Evolutionary conservation across 2,797 vertebrate genomes (phyloP).

Genomic region (Gallinago stenura): DNA sequence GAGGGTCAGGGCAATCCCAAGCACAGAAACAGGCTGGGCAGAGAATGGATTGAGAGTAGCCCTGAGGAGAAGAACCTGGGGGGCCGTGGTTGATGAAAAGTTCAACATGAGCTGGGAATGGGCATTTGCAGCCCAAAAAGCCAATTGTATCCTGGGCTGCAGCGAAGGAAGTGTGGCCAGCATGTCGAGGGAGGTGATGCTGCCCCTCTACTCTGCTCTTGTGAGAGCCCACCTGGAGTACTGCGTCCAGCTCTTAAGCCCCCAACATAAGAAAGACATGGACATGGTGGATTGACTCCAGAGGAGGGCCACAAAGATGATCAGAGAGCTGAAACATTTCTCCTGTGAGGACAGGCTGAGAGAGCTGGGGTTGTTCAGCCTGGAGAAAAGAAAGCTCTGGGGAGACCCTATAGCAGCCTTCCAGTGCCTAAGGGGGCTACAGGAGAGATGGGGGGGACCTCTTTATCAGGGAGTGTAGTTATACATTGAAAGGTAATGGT

Average conservation of each 20-base stretch:
- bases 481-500: neutral
- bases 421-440: too few relatives aligned
- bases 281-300: neutral
- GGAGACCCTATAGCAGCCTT: neutral
- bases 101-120: neutral
- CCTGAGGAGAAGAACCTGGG: neutral
- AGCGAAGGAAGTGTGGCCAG: neutral
- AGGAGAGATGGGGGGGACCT: neutral
- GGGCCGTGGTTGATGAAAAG: neutral
- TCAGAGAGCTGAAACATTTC: neutral
- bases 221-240: neutral
- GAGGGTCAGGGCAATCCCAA: neutral
- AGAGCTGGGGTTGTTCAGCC: neutral
- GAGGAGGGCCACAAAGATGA: neutral
- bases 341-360: neutral
- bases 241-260: neutral
- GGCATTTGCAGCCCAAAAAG: neutral
- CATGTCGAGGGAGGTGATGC: neutral
- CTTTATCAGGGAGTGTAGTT: neutral
- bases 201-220: neutral
- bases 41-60: neutral
- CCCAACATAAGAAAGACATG: neutral
- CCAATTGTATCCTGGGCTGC: neutral
- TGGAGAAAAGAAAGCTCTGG: neutral
- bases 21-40: neutral